Percentiles rank a stretch among this genome's conserved stretches.
phyloP scores from a whole-genome alignment of 2,113 vertebrate species.

The Crotalus tigris region DNA sequence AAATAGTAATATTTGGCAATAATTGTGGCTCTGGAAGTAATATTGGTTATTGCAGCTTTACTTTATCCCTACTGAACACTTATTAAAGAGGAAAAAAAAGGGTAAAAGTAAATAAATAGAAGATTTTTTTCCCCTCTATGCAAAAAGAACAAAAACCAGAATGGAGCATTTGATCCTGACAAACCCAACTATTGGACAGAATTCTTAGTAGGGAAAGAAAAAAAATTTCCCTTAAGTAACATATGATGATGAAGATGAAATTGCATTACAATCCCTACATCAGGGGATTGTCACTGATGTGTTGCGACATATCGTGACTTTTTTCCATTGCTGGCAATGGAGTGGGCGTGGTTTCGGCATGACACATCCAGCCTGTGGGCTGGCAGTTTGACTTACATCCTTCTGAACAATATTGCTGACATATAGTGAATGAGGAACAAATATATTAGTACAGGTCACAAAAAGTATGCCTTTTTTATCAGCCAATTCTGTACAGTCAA shows the following conservation, averaged over 20 bases:
- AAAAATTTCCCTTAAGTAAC: background rate
- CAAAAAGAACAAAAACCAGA: background rate
- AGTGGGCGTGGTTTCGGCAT: too few species aligned
- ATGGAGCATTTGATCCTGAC: background rate
- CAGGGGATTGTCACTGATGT: background rate
- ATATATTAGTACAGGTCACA: constrained; percentile 7
- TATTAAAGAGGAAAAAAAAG: background rate
- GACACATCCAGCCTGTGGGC: too few species aligned
- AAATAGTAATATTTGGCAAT: background rate
- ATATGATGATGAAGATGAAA: background rate
- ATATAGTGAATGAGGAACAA: background rate
- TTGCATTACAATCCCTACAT: background rate
- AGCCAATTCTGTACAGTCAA: constrained; percentile 3
- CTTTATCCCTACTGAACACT: background rate
- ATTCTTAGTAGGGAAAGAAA: background rate
- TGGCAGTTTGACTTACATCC: background rate
- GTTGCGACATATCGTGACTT: too few species aligned
- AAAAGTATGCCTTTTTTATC: background rate
- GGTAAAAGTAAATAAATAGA: background rate
- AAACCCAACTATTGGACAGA: background rate
- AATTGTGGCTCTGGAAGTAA: background rate
- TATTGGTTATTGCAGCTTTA: background rate
- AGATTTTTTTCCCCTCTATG: background rate
- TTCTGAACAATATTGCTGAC: constrained; percentile 32
- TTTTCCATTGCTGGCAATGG: too few species aligned